Evolutionary conservation across 1,140 invertebrate species (phyloP), one percentile per base, ranked within the genome.

Genomic region (Archegozetes longisetosus): DNA sequence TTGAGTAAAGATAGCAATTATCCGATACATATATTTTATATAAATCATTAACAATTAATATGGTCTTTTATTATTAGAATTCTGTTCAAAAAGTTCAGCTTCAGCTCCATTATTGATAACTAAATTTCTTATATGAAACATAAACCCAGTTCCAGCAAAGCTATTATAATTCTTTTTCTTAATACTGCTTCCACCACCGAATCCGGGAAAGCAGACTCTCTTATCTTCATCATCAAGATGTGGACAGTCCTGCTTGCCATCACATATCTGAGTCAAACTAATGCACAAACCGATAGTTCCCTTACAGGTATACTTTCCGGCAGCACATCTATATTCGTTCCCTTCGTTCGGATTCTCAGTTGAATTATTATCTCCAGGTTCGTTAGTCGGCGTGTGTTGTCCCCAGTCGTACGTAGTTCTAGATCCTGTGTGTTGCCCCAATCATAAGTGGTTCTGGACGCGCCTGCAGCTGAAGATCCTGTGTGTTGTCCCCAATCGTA

Each of bases 401-500:
- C 12, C 14, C 23, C 25, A 12, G 27, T 57, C 32, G 14, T 28
- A 3, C 14, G 55, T 6, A 3, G 27, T 17, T 23, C 20, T 57
- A n/a, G 55, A 24, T 4, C 13, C 14, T 23, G 55, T 58, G n/a
- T 51, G 26, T 28, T 58, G 48, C 32, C 32, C 32, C 32, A 40
- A 17, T 40, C 32, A 40, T 40, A 40, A 9, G 32, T 40, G 6
- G 32, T 40, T 9, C 32, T 6, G 32, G 32, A 40, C 32, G 32
- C 6, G 17, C 17, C 6, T 17, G 6, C 17, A 40, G 12, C 26
- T 51, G 49, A n/a, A n/a, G 55, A 55, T 24, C 55, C 49, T 17
- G 57, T 57, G 12, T 47, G 22, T 50, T 57, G 28, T 12, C 55
- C 55, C 55, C 55, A 57, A 50, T 57, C 55, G 25, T 57, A 57